Evolutionary conservation across 2,797 vertebrate genomes (phyloP).

Genomic region (Merluccius polli): DNA sequence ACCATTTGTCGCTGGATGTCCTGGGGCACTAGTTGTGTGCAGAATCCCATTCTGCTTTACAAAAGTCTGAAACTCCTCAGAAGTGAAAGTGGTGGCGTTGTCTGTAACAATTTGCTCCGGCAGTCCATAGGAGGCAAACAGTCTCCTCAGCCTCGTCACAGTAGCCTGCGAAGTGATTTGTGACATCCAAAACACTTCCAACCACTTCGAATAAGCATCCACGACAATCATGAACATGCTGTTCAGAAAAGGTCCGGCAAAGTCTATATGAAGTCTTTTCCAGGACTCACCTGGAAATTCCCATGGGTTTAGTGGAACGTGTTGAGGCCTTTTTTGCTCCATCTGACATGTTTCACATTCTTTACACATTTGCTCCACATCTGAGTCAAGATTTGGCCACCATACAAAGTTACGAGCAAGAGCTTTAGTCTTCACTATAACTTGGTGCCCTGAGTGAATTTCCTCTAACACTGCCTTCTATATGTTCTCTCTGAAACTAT

Average conservation of each 20-base stretch:
- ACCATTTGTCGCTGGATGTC: conserved; percentile 11
- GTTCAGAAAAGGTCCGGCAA: conserved; percentile 19
- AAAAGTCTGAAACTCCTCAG: conserved; percentile 20
- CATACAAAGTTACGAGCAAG: too few species aligned
- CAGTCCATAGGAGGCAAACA: conserved; percentile 24
- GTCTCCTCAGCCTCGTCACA: conserved; percentile 22
- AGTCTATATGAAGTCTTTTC: conserved; percentile 25
- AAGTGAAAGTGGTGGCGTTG: conserved; percentile 19
- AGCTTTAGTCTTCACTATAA: too few species aligned
- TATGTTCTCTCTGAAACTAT: too few species aligned
- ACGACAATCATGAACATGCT: conserved; percentile 31
- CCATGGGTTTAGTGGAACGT: conserved; percentile 6
- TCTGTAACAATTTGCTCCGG: conserved; percentile 26
- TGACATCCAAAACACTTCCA: conserved; percentile 26
- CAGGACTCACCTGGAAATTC: conserved; percentile 26
- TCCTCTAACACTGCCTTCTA: too few species aligned
- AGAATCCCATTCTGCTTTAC: conserved; percentile 19
- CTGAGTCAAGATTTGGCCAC: conserved; percentile 22
- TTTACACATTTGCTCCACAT: conserved; percentile 14
- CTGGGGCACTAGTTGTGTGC: conserved; percentile 2
- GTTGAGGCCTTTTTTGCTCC: not conserved
- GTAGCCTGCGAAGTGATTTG: conserved; percentile 14
- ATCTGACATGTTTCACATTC: conserved; percentile 24
- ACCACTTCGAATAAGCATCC: conserved; percentile 20
- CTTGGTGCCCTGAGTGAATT: too few species aligned